Conservation (phyloP, 1,140 invertebrate genomes). For the Aleiodes sp. region DNA sequence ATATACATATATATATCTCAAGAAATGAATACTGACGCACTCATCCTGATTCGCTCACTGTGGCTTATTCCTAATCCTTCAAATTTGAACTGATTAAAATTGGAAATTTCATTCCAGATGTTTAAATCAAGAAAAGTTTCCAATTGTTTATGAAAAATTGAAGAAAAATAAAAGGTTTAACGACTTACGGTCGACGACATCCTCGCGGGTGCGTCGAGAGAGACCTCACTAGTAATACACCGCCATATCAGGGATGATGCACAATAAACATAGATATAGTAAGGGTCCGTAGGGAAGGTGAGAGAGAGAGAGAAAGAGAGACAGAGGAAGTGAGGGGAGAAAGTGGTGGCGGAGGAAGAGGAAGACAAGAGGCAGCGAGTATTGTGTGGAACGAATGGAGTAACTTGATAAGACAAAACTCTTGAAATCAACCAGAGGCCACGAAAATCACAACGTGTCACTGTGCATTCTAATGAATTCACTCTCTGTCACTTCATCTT, state of each 20-base stretch:
- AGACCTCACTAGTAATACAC: conserved; percentile 34
- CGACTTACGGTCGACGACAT: conserved; percentile 39
- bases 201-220: conserved; percentile 31
- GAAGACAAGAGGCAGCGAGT: conserved; percentile 21
- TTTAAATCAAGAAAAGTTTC: neutral
- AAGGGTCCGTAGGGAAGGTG: neutral
- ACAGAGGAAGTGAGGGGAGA: conserved; percentile 7
- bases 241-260: conserved; percentile 29
- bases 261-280: conserved; percentile 33
- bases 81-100: neutral
- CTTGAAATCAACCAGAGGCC: neutral
- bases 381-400: conserved; percentile 21
- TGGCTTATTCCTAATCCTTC: neutral
- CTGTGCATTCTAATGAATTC: neutral
- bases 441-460: conserved; percentile 19
- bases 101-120: neutral
- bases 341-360: conserved; percentile 21
- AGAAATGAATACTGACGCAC: neutral
- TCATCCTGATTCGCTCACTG: neutral
- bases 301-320: conserved; percentile 11
- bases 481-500: conserved; percentile 5
- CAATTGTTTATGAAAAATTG: too few species aligned
- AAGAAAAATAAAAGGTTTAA: conserved; percentile 21
- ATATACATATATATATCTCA: too few species aligned
- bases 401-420: neutral